Base-by-base conservation (phyloP, 2,113 vertebrate species). In the Melanostigma gelatinosum region DNA sequence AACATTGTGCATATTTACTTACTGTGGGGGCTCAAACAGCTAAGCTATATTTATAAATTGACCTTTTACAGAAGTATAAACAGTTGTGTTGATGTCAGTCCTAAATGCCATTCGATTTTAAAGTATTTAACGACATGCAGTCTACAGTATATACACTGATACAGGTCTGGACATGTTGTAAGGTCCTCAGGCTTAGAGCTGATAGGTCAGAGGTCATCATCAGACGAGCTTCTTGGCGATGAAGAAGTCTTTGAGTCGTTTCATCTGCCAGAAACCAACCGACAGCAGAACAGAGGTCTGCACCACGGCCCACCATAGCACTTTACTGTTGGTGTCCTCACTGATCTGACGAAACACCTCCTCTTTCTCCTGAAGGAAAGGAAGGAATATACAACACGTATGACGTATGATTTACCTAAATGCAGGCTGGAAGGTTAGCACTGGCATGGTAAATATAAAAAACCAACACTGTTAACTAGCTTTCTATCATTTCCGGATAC, bases 141-240 rank as follows among this genome's bases (percentile, higher is more conserved):
- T 1, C 42, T 27, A 22, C 48, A 50, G 48, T 50, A 9, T 40
- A 20, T 12, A 54, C 9, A 32, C 8, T 36, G 24, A 22, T 13
- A 67, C 55, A 46, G 36, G 0, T 55, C 0, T 54, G 8, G 24
- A 46, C 34, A 66, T 57, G 74, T 29, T 67, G 4, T 18, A 36
- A 60, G 22, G 4, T n/a, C 4, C 9, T 40, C 29, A 61, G 61
- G 60, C 27, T 3, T 1, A 20, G 48, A 62, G n/a, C 54, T 44
- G 9, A 54, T 50, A 42, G 27, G 38, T 50, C 52, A 61, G 0
- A 66, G 38, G 8, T 82, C 55, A 13, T 36, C 54, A 10, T 96
- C 94, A 99, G 76, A 98, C 95, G 79, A 98, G 91, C 85, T 98
- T 97, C 90, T 99, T 98, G 86, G 96, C 89, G 20, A 98, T 96